phyloP scores from a whole-genome alignment of 2,888 invertebrate genomes.

The Lasioglossum leucozonium region DNA sequence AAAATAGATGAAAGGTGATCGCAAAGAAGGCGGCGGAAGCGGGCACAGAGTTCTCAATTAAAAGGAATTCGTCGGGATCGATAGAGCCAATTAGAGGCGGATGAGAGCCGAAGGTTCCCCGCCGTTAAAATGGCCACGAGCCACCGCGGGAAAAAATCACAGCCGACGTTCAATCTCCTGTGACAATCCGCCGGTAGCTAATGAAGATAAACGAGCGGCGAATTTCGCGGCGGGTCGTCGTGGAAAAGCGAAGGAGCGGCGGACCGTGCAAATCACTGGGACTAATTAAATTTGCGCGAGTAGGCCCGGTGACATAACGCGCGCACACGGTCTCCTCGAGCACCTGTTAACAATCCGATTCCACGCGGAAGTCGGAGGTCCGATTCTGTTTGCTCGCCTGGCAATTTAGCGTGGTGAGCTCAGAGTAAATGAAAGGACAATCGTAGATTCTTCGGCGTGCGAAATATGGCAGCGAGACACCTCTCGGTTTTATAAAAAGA shows the following conservation, averaged over 20 bases:
- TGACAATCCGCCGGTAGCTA: constrained; percentile 42
- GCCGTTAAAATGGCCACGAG: constrained; percentile 13
- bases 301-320: constrained; percentile 38
- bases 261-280: constrained; percentile 39
- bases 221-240: constrained; percentile 29
- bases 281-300: constrained; percentile 57
- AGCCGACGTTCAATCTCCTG: constrained; percentile 20
- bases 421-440: background rate
- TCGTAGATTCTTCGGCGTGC: background rate
- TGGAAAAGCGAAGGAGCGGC: constrained; percentile 42
- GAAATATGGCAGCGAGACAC: background rate
- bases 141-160: background rate
- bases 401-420: background rate
- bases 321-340: background rate
- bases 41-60: background rate
- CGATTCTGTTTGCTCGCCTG: background rate
- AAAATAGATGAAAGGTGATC: background rate
- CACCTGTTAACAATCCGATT: constrained; percentile 10
- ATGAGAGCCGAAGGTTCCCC: background rate
- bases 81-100: background rate
- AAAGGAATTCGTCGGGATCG: background rate
- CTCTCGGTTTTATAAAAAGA: background rate
- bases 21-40: background rate
- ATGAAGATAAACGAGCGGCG: constrained; percentile 62
- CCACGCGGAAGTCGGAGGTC: background rate